Base-by-base conservation (phyloP, 1,140 invertebrate genomes). In the Maconellicoccus hirsutus region DNA sequence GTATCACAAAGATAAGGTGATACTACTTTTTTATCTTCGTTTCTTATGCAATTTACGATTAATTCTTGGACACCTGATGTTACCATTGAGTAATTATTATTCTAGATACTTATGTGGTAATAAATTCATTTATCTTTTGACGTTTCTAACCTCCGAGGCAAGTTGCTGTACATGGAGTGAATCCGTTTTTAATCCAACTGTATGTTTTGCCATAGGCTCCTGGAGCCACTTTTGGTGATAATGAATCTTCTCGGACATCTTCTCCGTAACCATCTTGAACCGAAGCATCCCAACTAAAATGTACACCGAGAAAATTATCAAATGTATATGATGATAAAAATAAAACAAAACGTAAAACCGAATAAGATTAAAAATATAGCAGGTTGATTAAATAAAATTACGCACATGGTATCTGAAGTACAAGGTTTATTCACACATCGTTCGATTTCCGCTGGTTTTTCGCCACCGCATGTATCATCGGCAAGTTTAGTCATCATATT, bases 131-230 rank as follows among this genome's bases (percentile, higher is more conserved):
- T 33, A n/a, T n/a, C n/a, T 33, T 6, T 33, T 33, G 29, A 33
- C 0, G 59, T 59, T 25, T 69, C 74, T 78, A 85, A 79, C 91
- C 94, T 77, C 95, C 95, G 1, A 98, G 84, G 80, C 96, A 98
- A 61, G 92, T 93, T 0, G 92, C 92, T 76, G 92, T 96, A 81
- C 96, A 98, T 72, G 90, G 88, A 0, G 92, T 94, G 75, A 89
- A 93, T 0, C 90, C 90, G 74, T 88, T 84, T 75, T 90, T 87
- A 75, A 89, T 88, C 91, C 91, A 93, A 0, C 89, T 89, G 78
- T 91, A 92, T 0, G 89, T 76, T 83, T 85, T 74, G 78, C 86
- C 74, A 76, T 84, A 73, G 72, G 76, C 80, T 52, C 82, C 81
- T 6, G 82, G 78, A 10, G 80, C 82, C 3, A 84, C 84, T 78